Conservation (phyloP, 2,797 vertebrate genomes). For the Pseudopleuronectes americanus region DNA sequence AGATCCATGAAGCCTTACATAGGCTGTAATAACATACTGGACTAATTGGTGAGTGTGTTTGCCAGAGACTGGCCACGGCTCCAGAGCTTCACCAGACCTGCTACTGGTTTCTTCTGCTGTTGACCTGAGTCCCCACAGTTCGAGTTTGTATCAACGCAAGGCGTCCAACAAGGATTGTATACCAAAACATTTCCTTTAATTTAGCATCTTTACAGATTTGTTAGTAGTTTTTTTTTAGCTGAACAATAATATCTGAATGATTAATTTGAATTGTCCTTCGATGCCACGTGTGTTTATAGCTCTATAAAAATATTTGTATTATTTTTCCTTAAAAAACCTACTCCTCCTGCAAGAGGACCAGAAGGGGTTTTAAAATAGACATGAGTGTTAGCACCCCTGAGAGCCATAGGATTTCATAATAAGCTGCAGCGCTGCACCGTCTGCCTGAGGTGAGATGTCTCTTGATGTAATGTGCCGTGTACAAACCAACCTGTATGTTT, state of each 20-base stretch:
- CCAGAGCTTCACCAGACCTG: conserved; percentile 36
- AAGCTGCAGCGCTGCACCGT: conserved; percentile 4
- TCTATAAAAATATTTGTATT: background rate
- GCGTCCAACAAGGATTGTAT: conserved; percentile 6
- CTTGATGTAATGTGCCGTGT: conserved; percentile 18
- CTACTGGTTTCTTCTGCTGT: conserved; percentile 25
- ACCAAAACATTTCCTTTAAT: conserved; percentile 35
- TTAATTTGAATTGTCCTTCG: background rate
- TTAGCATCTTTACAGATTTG: conserved; percentile 25
- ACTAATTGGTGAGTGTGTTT: conserved; percentile 40
- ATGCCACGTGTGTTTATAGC: conserved; percentile 1
- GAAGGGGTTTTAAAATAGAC: background rate
- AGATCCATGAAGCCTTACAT: conserved; percentile 38
- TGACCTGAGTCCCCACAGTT: conserved; percentile 15
- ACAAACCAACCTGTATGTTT: conserved; percentile 33
- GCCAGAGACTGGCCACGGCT: conserved; percentile 32
- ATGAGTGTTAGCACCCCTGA: background rate
- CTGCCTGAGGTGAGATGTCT: conserved; percentile 13
- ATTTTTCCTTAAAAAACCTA: background rate
- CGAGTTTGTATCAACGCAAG: conserved; percentile 2
- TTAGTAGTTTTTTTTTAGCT: background rate
- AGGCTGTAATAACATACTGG: conserved; percentile 49
- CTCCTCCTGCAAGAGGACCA: background rate
- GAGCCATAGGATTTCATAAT: background rate
- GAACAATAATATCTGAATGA: background rate